Percentiles rank a stretch among this genome's conserved stretches.
These are phyloP conservation scores for Eupelmus urozonus DNA, from an alignment of 2,888 invertebrate species.

Conservation along the genomic window DNA sequence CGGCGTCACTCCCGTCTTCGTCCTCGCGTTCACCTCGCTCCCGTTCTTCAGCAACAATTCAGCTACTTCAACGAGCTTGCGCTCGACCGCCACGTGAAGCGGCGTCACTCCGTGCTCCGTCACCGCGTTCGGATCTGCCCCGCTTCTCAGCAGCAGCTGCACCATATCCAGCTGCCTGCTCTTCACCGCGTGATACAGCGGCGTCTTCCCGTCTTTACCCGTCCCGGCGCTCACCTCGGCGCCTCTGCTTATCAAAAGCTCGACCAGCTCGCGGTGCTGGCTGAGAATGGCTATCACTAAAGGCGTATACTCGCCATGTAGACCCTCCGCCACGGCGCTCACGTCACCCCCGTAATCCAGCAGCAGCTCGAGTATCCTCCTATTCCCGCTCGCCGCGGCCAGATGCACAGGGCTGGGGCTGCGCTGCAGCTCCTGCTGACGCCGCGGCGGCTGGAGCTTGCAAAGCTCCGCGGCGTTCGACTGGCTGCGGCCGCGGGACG, in stretches of 20 bases:
- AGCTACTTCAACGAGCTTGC: slow-evolving; percentile 19
- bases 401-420: slow-evolving; percentile 41
- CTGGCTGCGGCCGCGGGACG: neutral
- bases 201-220: slow-evolving; percentile 27
- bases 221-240: slow-evolving; percentile 21
- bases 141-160: slow-evolving; percentile 18
- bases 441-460: too few relatives aligned
- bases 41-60: slow-evolving; percentile 38
- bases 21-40: slow-evolving; percentile 29
- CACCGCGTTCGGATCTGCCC: slow-evolving; percentile 11
- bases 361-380: slow-evolving; percentile 20
- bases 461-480: slow-evolving; percentile 1
- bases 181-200: slow-evolving; percentile 49
- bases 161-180: slow-evolving; percentile 29
- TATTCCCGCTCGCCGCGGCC: slow-evolving; percentile 26
- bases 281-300: slow-evolving; percentile 33
- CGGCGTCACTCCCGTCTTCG: slow-evolving; percentile 48
- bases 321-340: slow-evolving; percentile 32
- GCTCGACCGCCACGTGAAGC: slow-evolving; percentile 50
- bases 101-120: slow-evolving; percentile 47
- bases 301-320: slow-evolving; percentile 26
- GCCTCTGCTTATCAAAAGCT: slow-evolving; percentile 9
- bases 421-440: neutral
- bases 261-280: slow-evolving; percentile 3
- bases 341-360: slow-evolving; percentile 28